A percentile compares a stretch with the other conserved stretches of the same genome.
phyloP scores from a whole-genome alignment of 2,888 invertebrate genomes.

The Formica aserva region DNA sequence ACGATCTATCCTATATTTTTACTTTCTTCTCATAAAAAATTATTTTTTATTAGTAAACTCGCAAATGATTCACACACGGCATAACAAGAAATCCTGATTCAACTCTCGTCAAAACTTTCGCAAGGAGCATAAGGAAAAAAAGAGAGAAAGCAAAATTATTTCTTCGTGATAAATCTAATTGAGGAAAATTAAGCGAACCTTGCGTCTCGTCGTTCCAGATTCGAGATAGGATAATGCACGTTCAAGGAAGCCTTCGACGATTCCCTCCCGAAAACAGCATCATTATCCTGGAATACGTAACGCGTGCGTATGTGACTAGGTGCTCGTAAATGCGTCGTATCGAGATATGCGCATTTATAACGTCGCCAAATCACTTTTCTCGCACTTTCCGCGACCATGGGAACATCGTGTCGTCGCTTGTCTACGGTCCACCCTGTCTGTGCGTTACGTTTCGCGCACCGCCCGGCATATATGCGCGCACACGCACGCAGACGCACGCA shows the following conservation, averaged over 20 bases:
- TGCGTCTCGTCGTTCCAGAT: constrained; percentile 58
- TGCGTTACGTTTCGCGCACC: constrained; percentile 20
- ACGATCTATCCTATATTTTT: not conserved
- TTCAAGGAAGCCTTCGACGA: constrained; percentile 68
- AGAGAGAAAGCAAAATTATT: not conserved
- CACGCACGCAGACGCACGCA: not conserved
- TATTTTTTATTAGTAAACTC: constrained; percentile 5
- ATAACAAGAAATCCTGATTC: not conserved
- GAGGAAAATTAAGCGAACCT: constrained; percentile 60
- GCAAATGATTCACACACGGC: not conserved
- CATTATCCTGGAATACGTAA: constrained; percentile 57
- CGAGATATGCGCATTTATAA: constrained; percentile 42
- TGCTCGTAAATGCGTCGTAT: not conserved
- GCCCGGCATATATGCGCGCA: not conserved
- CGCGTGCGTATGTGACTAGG: not conserved
- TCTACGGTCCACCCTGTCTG: constrained; percentile 26
- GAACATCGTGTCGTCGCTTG: constrained; percentile 69
- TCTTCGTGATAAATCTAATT: not conserved
- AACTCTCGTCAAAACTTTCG: too few relatives aligned
- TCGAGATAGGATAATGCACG: constrained; percentile 47
- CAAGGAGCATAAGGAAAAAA: not conserved
- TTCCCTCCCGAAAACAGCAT: constrained; percentile 66
- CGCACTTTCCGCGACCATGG: constrained; percentile 76
- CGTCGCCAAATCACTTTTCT: constrained; percentile 72
- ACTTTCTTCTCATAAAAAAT: not conserved